These are phyloP conservation scores for Euplexia lucipara DNA, from an alignment of 2,888 invertebrate genomes.

Conservation along the genomic window DNA sequence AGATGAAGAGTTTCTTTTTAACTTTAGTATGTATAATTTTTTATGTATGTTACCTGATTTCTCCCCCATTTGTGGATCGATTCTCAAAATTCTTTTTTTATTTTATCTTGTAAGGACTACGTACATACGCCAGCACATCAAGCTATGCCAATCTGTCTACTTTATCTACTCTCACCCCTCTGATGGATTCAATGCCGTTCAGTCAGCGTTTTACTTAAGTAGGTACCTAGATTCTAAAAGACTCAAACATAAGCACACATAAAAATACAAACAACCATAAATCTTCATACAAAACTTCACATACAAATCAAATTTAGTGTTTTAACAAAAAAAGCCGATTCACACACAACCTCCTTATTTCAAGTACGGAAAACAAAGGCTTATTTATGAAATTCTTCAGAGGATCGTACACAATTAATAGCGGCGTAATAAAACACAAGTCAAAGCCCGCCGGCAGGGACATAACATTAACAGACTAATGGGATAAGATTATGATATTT, in stretches of 20 bases:
- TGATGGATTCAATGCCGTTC: too few relatives aligned
- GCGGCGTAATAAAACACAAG: conserved; percentile 81
- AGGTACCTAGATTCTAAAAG: conserved; percentile 19
- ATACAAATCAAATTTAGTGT: conserved; percentile 24
- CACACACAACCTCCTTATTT: conserved; percentile 40
- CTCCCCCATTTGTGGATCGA: too few relatives aligned
- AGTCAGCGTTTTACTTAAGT: not conserved
- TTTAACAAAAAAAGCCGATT: conserved; percentile 44
- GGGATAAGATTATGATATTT: conserved; percentile 90
- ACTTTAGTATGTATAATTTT: too few relatives aligned
- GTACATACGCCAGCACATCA: too few relatives aligned
- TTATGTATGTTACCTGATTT: too few relatives aligned
- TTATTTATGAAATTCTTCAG: conserved; percentile 67
- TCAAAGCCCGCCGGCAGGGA: conserved; percentile 87
- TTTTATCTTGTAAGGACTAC: too few relatives aligned
- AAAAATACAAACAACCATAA: conserved; percentile 22
- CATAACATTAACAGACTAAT: conserved; percentile 87
- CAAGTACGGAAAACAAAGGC: conserved; percentile 65
- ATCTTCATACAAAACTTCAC: conserved; percentile 17
- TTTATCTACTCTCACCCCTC: not conserved
- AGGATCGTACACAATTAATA: conserved; percentile 84
- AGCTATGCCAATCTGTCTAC: too few relatives aligned
- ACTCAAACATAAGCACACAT: not conserved
- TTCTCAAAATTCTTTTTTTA: too few relatives aligned
- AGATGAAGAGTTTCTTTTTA: too few relatives aligned